A percentile compares a stretch with the other conserved stretches of the same genome.
These are phyloP conservation scores for Bacillus rossius DNA, from an alignment of 1,140 invertebrate genomes.

Conservation along the genomic window DNA sequence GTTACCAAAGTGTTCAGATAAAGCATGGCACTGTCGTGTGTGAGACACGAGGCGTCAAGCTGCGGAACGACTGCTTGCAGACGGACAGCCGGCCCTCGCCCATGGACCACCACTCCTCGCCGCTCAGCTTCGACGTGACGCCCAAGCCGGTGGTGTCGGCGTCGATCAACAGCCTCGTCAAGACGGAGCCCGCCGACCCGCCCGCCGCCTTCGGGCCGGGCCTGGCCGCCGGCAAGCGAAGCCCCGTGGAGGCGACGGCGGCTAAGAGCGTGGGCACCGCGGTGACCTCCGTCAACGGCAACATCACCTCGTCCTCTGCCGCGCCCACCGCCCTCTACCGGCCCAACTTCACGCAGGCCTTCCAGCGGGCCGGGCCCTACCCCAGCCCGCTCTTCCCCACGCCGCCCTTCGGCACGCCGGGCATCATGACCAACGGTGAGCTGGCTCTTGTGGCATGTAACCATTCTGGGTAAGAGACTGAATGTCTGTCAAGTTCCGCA, in stretches of 20 bases:
- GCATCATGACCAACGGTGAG: constrained; percentile 27
- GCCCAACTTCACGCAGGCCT: constrained; percentile 63
- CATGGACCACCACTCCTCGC: constrained; percentile 8
- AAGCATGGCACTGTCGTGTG: too few relatives aligned
- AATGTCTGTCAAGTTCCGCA: too few relatives aligned
- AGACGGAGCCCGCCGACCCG: too few relatives aligned
- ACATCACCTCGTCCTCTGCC: constrained; percentile 45
- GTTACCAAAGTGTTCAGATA: too few relatives aligned
- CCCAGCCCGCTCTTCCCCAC: constrained; percentile 24
- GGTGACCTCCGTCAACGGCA: constrained; percentile 47
- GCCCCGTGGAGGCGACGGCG: constrained; percentile 41
- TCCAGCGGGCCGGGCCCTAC: constrained; percentile 43
- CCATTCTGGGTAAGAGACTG: not conserved
- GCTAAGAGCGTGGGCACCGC: constrained; percentile 44
- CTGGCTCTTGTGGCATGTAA: not conserved
- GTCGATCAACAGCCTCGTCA: not conserved
- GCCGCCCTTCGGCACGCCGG: constrained; percentile 23
- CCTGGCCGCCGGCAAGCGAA: too few relatives aligned
- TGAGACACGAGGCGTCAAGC: too few relatives aligned
- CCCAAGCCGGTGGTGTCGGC: not conserved
- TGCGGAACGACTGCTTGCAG: too few relatives aligned
- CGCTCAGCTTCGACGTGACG: not conserved
- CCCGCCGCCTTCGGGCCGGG: too few relatives aligned
- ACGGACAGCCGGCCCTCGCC: constrained; percentile 4
- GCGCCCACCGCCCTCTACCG: constrained; percentile 60